phyloP scores from a whole-genome alignment of 2,888 invertebrate genomes.

The Phytoseiulus persimilis region DNA sequence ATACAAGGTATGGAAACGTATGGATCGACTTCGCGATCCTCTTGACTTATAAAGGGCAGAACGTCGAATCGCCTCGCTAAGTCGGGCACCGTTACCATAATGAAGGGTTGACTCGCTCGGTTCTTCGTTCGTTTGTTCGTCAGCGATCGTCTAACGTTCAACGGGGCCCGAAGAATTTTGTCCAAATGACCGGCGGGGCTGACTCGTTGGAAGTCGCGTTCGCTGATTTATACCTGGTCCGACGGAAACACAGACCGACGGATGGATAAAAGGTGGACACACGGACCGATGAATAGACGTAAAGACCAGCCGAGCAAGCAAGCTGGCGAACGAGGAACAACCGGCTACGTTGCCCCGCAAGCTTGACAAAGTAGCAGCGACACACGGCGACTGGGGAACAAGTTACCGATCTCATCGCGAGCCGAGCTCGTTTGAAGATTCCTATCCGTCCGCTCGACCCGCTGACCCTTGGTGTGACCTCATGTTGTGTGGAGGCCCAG shows the following conservation, averaged over 20 bases:
- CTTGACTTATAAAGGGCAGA: background rate
- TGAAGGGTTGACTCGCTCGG: background rate
- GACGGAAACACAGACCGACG: background rate
- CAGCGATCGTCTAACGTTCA: background rate
- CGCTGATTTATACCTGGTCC: background rate
- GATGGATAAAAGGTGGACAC: background rate
- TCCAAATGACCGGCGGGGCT: background rate
- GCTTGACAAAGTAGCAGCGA: background rate
- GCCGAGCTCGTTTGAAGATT: background rate
- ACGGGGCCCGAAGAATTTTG: background rate
- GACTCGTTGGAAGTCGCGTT: background rate
- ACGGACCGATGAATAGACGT: too few relatives aligned
- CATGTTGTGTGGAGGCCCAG: background rate
- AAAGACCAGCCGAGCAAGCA: too few relatives aligned
- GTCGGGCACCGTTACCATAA: constrained; percentile 5
- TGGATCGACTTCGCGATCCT: background rate
- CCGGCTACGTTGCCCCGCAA: background rate
- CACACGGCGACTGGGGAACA: background rate
- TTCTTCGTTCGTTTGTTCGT: background rate
- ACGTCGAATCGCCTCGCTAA: background rate
- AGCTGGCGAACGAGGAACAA: background rate
- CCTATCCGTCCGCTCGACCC: background rate
- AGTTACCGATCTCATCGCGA: background rate
- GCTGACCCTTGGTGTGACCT: background rate
- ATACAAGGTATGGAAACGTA: background rate